phyloP scores from a whole-genome alignment of 1,140 invertebrate genomes.

The Marisa cornuarietis region DNA sequence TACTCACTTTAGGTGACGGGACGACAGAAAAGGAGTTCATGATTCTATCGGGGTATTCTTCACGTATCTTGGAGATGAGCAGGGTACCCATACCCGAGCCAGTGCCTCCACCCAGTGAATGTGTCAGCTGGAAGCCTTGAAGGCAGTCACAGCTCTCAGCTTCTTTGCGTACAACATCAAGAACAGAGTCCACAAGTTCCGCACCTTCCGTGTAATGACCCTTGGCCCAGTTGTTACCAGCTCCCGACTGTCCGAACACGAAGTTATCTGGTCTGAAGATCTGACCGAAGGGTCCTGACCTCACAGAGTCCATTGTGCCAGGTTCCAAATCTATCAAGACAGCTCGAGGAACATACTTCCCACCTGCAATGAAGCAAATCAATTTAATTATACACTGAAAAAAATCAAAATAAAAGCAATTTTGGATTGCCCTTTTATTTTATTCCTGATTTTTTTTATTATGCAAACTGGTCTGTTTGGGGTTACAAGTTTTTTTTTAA shows the following conservation, averaged over 20 bases:
- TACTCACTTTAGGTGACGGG: constrained; percentile 80
- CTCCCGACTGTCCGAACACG: constrained; percentile 70
- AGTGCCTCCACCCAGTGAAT: constrained; percentile 74
- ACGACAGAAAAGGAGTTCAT: constrained; percentile 93
- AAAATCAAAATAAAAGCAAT: no score
- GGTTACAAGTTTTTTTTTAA: no score
- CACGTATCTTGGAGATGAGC: constrained; percentile 71
- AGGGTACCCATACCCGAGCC: constrained; percentile 71
- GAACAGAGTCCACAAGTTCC: constrained; percentile 83
- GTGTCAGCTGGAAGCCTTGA: constrained; percentile 78
- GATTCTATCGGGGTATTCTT: constrained; percentile 83
- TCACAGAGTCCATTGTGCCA: constrained; percentile 63
- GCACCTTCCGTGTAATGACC: constrained; percentile 95
- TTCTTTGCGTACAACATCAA: constrained; percentile 83
- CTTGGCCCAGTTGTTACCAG: constrained; percentile 91
- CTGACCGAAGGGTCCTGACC: constrained; percentile 62
- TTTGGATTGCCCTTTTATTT: neutral
- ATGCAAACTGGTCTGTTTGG: constrained; percentile 66
- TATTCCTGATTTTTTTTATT: constrained; percentile 62
- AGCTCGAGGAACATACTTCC: constrained; percentile 89
- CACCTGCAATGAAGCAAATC: constrained; percentile 65
- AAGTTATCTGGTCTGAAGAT: constrained; percentile 78
- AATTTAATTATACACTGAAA: no score
- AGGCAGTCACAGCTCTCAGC: constrained; percentile 85
- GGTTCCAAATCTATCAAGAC: constrained; percentile 79